Evolutionary conservation across 2,113 vertebrate genomes (phyloP).

Genomic region (Amazona guildingii): DNA sequence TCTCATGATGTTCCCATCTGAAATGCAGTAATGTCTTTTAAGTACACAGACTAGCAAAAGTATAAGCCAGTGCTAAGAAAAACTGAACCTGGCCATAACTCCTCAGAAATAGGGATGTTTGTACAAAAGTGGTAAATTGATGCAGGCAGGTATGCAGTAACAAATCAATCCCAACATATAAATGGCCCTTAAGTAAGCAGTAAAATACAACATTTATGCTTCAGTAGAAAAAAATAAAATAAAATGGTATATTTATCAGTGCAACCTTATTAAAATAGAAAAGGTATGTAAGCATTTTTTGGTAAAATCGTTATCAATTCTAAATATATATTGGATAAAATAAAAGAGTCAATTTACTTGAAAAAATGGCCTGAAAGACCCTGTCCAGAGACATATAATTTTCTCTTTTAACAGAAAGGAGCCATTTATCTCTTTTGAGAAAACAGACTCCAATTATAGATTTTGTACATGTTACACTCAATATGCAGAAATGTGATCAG

Average conservation of each 20-base stretch:
- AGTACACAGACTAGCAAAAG: neutral
- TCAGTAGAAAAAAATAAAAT: neutral
- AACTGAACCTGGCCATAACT: neutral
- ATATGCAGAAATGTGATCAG: conserved; percentile 68
- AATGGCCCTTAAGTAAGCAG: neutral
- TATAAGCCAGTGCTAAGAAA: neutral
- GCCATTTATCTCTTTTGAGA: conserved; percentile 72
- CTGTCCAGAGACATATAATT: neutral
- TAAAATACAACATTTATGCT: neutral
- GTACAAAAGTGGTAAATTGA: neutral
- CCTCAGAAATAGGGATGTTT: neutral
- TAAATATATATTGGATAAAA: neutral
- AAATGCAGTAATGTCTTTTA: neutral
- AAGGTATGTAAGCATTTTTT: neutral
- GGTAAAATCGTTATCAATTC: neutral
- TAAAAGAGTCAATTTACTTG: neutral
- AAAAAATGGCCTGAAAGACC: neutral
- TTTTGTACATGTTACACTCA: conserved; percentile 77
- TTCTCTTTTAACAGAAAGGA: conserved; percentile 34
- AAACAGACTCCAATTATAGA: conserved; percentile 85
- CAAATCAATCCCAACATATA: neutral
- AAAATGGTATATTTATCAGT: neutral
- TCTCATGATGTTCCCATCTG: neutral
- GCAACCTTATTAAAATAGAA: neutral
- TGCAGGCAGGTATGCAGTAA: neutral